Percentiles rank a stretch among this genome's conserved stretches.
These are phyloP conservation scores for Haliaeetus leucogaster DNA, from an alignment of 2,113 vertebrate genomes.

Conservation along the genomic window DNA sequence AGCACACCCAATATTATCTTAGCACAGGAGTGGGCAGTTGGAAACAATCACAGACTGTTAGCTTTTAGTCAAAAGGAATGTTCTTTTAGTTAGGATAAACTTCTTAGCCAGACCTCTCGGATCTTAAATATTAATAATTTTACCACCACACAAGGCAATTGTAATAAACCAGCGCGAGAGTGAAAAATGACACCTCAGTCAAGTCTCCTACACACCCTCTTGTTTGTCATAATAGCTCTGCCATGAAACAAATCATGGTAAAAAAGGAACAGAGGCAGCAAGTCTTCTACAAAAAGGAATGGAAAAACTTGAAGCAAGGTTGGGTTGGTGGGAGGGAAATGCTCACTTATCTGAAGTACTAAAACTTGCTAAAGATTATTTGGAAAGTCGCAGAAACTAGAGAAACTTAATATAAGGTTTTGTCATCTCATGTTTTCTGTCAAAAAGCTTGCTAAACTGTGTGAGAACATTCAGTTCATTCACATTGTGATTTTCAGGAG, in stretches of 20 bases:
- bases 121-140: background rate
- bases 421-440: background rate
- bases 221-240: background rate
- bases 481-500: background rate
- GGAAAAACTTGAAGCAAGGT: background rate
- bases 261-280: background rate
- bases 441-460: background rate
- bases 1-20: too few relatives aligned
- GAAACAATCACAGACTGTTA: background rate
- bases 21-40: background rate
- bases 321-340: background rate
- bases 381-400: background rate
- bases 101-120: background rate
- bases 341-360: background rate
- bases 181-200: background rate
- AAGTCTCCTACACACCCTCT: background rate
- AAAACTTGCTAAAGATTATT: background rate
- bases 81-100: background rate
- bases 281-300: background rate
- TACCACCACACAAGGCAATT: background rate
- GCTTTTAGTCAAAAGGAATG: background rate
- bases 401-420: background rate
- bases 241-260: fast-evolving
- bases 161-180: background rate
- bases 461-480: background rate